A percentile compares a stretch with the other conserved stretches of the same genome.
Evolutionary conservation across 2,888 invertebrate genomes (phyloP).

Genomic region (Steinernema scapterisci): DNA sequence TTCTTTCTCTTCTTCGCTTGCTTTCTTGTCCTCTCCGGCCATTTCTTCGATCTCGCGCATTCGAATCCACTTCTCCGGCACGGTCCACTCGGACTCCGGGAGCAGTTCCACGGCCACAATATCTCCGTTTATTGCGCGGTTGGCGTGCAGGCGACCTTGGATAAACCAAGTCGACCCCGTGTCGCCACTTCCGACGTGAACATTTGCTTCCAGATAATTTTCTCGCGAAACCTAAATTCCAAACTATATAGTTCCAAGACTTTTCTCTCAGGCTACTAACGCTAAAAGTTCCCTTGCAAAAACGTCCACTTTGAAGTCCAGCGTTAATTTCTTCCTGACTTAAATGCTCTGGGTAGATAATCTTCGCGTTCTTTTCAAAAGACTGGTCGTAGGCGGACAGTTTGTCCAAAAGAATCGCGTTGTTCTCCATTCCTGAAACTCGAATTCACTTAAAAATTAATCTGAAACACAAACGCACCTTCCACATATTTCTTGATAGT

Average conservation of each 20-base stretch:
- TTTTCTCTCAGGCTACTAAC: conserved; percentile 70
- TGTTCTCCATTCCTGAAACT: conserved; percentile 46
- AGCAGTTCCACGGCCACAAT: conserved; percentile 87
- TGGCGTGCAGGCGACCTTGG: conserved; percentile 80
- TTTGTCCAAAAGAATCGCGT: conserved; percentile 79
- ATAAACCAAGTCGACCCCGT: conserved; percentile 39
- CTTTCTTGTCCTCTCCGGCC: conserved; percentile 72
- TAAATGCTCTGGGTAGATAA: conserved; percentile 80
- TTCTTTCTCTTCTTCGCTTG: conserved; percentile 40
- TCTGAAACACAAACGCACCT: conserved; percentile 35
- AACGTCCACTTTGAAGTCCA: conserved; percentile 79
- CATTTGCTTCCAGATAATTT: conserved; percentile 89
- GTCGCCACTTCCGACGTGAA: conserved; percentile 80
- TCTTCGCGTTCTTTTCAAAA: conserved; percentile 37
- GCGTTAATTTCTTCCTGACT: conserved; percentile 79
- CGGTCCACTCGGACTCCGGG: conserved; percentile 86
- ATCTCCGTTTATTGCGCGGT: conserved; percentile 90
- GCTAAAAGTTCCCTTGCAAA: conserved; percentile 81
- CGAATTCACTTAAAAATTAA: background rate
- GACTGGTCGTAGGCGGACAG: conserved; percentile 69
- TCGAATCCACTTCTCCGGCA: conserved; percentile 72
- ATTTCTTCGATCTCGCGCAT: conserved; percentile 51
- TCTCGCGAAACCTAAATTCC: conserved; percentile 79
- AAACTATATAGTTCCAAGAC: background rate
- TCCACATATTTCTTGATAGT: conserved; percentile 51